Conservation (phyloP, 2,797 vertebrate genomes). For the Macrochelys suwanniensis region DNA sequence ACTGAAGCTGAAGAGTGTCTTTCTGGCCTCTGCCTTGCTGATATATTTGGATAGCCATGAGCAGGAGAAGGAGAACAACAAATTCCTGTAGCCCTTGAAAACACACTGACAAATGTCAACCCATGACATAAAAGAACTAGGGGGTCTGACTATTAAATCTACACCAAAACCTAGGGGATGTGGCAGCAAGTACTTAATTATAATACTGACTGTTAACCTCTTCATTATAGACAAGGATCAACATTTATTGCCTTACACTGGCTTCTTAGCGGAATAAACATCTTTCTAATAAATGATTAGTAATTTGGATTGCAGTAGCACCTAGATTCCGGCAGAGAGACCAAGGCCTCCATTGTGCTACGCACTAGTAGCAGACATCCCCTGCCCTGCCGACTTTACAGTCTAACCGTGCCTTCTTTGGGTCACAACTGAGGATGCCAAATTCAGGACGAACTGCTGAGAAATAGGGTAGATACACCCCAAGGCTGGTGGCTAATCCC, state of each 20-base stretch:
- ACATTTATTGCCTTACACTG: background rate
- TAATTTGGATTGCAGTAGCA: background rate
- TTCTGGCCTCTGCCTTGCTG: background rate
- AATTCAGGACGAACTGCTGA: too few species aligned
- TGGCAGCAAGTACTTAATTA: background rate
- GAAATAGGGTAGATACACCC: too few species aligned
- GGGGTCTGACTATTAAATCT: background rate
- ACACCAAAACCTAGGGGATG: background rate
- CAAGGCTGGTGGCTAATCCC: too few species aligned
- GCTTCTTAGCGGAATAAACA: background rate
- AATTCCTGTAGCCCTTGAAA: background rate
- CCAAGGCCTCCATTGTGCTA: too few species aligned
- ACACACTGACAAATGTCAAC: background rate
- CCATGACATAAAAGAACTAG: background rate
- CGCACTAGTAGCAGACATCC: too few species aligned
- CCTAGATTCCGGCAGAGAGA: background rate
- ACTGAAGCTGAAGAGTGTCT: background rate
- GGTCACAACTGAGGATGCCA: too few species aligned
- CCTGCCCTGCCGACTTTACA: too few species aligned
- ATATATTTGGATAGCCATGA: background rate
- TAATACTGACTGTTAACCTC: background rate
- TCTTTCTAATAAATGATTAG: background rate
- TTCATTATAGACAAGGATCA: constrained; percentile 1
- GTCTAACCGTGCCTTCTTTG: too few species aligned
- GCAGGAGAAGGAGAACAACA: background rate